Base-by-base conservation (phyloP, 2,113 vertebrate species). In the Ochotona princeps region DNA sequence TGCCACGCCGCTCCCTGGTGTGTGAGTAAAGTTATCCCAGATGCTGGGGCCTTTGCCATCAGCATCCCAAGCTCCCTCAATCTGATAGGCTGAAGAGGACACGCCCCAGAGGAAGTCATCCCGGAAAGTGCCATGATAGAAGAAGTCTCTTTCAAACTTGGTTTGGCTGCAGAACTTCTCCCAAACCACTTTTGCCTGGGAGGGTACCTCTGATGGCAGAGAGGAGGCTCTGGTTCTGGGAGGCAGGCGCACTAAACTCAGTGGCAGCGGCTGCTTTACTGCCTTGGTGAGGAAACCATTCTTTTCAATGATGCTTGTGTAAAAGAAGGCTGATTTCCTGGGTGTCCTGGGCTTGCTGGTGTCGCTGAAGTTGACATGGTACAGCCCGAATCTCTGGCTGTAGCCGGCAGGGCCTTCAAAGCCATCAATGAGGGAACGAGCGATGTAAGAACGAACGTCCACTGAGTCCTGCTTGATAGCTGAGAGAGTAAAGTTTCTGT, bases 1-100 rank as follows among this genome's bases (percentile, higher is more conserved):
- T 13, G 97, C 96, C 96, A 99, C 97, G 0, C 2, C 57, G 83
- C 82, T 99, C 32, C 98, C 98, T 57, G 98, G 96, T 11, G 96
- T 90, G 1, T 99, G 98, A 21, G 99, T 98, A 81, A 99, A 99
- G n/a, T 87, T 98, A 93, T 99, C 99, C 99, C 99, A 99, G n/a
- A 99, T 95, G 94, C 99, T 99, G 26, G 97, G 98, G 8, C 99
- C 99, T 95, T 99, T 99, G 49, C 99, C 98, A 65, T 99, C 99
- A 8, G 98, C 98, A 93, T 99, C 89, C 99, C 99, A 99, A 28
- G 97, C 99, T 81, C 99, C 99, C 98, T 99, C 99, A 54, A 98
- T 96, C 95, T 99, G 99, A 95, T 99, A 99, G 70, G 99, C 98
- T 5, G 99, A 99, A 1, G 99, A 98, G 0, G 99, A 99, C 51